Conservation (phyloP, 2,888 invertebrate species). For the Plemyria rubiginata region DNA sequence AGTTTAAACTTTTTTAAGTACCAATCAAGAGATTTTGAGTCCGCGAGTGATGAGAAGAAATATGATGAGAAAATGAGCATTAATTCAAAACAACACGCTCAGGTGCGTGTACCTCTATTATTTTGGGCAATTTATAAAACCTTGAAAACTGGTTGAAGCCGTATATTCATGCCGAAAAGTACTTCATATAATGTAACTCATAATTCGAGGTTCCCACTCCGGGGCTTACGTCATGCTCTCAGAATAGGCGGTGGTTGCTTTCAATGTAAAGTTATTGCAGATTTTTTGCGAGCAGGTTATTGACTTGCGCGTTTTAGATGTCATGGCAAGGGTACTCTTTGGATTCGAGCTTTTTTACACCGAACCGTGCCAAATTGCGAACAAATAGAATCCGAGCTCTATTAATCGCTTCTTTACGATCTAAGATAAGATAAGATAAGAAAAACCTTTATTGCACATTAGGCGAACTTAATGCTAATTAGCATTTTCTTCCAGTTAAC, state of each 20-base stretch:
- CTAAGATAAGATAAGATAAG: too few species aligned
- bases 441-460: too few species aligned
- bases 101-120: slow-evolving; percentile 23
- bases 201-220: slow-evolving; percentile 52
- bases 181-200: slow-evolving; percentile 54
- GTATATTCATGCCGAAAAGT: slow-evolving; percentile 46
- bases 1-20: slow-evolving; percentile 11
- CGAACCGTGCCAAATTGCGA: slow-evolving; percentile 42
- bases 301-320: slow-evolving; percentile 76
- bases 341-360: slow-evolving; percentile 45
- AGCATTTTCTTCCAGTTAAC: too few species aligned
- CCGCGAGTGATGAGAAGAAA: not conserved
- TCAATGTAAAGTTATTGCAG: slow-evolving; percentile 75
- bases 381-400: slow-evolving; percentile 30
- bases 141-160: slow-evolving; percentile 46
- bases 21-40: not conserved
- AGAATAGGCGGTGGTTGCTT: slow-evolving; percentile 71
- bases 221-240: slow-evolving; percentile 71
- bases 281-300: slow-evolving; percentile 77
- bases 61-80: slow-evolving; percentile 12
- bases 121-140: slow-evolving; percentile 41
- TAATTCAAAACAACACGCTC: slow-evolving; percentile 21
- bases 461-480: too few species aligned
- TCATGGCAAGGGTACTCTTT: slow-evolving; percentile 75
- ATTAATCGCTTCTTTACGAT: slow-evolving; percentile 39